A percentile compares a stretch with the other conserved stretches of the same genome.
phyloP scores from a whole-genome alignment of 2,113 vertebrate species.

The Cynoglossus semilaevis region DNA sequence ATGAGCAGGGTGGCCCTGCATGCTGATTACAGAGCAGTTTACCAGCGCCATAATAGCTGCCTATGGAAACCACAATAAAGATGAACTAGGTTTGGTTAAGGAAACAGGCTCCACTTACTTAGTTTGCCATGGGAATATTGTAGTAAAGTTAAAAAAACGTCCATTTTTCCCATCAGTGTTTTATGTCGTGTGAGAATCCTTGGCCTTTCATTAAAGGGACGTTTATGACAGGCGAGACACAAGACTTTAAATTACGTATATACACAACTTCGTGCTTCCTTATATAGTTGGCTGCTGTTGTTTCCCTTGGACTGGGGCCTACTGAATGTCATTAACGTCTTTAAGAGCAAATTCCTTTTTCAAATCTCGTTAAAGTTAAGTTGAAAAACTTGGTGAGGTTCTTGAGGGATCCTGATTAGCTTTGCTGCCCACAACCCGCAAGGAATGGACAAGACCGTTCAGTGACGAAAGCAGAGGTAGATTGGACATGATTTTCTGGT shows the following conservation, averaged over 20 bases:
- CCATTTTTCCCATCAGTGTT: neutral
- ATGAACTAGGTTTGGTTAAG: slow-evolving; percentile 41
- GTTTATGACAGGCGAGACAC: neutral
- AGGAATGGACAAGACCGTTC: too few species aligned
- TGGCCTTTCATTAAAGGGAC: slow-evolving; percentile 11
- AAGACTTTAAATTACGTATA: too few species aligned
- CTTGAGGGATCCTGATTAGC: too few species aligned
- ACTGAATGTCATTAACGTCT: slow-evolving; percentile 43
- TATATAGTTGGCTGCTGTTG: neutral
- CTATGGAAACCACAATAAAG: slow-evolving; percentile 68
- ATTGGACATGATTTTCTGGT: too few species aligned
- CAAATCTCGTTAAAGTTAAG: slow-evolving; percentile 15
- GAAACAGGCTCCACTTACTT: slow-evolving; percentile 49
- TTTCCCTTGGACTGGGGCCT: slow-evolving; percentile 32
- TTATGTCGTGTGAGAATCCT: slow-evolving; percentile 10
- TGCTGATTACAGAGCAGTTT: slow-evolving; percentile 65
- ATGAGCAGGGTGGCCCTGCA: slow-evolving; percentile 58
- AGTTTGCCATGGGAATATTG: slow-evolving; percentile 54
- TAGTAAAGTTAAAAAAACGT: slow-evolving; percentile 1
- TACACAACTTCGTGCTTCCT: too few species aligned
- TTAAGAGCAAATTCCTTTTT: neutral
- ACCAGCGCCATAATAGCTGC: slow-evolving; percentile 62
- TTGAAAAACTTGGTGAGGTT: neutral
- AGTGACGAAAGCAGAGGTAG: too few species aligned
- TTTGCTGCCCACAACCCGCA: too few species aligned